A percentile compares a stretch with the other conserved stretches of the same genome.
Evolutionary conservation across 1,140 invertebrate species (phyloP).

Genomic region (Solenopsis invicta): DNA sequence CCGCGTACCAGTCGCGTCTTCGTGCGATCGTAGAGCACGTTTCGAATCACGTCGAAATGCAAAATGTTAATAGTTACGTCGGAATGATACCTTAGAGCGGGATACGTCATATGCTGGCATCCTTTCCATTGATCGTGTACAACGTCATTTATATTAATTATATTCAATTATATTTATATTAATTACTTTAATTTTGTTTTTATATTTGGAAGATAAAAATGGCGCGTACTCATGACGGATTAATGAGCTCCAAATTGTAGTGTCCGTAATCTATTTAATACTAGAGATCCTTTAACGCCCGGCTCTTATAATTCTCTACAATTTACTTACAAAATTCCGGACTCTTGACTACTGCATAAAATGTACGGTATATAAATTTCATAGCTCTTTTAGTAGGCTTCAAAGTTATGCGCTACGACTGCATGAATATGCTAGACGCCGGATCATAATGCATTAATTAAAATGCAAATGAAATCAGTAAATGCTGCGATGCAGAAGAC

Average conservation of each 20-base stretch:
- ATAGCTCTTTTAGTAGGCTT: conserved; percentile 31
- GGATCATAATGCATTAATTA: conserved; percentile 47
- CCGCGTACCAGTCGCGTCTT: background rate
- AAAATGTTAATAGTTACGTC: conserved; percentile 41
- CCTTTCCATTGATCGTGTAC: background rate
- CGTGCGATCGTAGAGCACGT: conserved; percentile 31
- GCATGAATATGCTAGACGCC: conserved; percentile 8
- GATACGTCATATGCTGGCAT: background rate
- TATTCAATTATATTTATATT: background rate
- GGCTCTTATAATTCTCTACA: background rate
- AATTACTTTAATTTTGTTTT: background rate
- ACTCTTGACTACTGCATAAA: background rate
- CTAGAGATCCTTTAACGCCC: background rate
- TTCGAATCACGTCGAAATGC: conserved; percentile 8
- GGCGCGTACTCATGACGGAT: background rate
- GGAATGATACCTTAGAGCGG: background rate
- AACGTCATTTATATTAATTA: background rate
- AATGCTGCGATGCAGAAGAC: conserved; percentile 37
- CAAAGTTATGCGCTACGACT: conserved; percentile 26
- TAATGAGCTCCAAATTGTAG: background rate
- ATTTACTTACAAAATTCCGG: background rate
- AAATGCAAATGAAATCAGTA: conserved; percentile 45
- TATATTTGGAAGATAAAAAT: conserved; percentile 1
- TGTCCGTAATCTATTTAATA: background rate
- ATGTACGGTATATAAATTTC: conserved; percentile 15